phyloP scores from a whole-genome alignment of 2,888 invertebrate genomes.

The Spilosoma lubricipeda region DNA sequence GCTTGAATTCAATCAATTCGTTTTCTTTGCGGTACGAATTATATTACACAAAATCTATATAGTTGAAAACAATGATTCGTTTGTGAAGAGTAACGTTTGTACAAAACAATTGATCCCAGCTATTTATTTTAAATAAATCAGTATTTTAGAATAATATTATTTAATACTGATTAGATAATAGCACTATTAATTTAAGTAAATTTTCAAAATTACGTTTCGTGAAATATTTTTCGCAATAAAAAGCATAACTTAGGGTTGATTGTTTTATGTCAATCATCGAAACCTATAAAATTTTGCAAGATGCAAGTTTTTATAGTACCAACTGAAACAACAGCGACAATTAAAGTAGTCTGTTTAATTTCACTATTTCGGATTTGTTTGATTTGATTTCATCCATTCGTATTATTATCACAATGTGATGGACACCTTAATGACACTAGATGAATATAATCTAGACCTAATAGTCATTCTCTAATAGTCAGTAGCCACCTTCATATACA shows the following conservation, averaged over 20 bases:
- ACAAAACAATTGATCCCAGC: no score
- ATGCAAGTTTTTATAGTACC: no score
- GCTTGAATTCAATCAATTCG: not conserved
- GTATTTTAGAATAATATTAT: no score
- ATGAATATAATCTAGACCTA: constrained; percentile 2
- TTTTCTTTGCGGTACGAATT: not conserved
- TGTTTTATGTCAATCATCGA: no score
- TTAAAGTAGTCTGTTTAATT: not conserved
- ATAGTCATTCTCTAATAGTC: constrained; percentile 9
- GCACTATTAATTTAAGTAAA: no score
- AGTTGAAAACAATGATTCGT: not conserved
- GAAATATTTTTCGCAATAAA: no score
- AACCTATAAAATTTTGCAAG: no score
- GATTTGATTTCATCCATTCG: not conserved
- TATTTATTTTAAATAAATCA: no score
- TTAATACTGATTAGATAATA: no score
- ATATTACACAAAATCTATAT: not conserved
- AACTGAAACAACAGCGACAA: not conserved
- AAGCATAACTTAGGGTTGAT: no score
- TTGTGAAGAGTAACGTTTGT: no score
- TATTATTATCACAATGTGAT: not conserved
- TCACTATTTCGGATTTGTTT: not conserved
- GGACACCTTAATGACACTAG: not conserved
- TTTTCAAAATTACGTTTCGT: no score
- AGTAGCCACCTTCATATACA: constrained; percentile 6